phyloP scores from a whole-genome alignment of 92 coral and sea anemone species.

The Muricea muricata region DNA sequence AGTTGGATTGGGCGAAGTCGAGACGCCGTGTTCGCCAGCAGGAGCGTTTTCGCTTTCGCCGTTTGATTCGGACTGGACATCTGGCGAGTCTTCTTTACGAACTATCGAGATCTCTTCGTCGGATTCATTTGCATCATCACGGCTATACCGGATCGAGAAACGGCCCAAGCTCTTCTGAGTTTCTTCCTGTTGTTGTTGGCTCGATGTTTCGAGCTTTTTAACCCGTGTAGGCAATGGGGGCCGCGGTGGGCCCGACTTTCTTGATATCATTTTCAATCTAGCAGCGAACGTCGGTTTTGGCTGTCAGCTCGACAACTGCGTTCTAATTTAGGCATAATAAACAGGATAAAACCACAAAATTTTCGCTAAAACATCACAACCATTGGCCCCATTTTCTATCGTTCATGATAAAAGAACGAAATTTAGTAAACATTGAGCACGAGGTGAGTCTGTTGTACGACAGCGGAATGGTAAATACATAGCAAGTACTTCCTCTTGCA shows the following conservation, averaged over 20 bases:
- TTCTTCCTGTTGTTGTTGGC: conserved; percentile 54
- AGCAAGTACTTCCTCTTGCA: neutral
- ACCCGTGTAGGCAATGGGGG: conserved; percentile 84
- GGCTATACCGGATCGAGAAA: conserved; percentile 91
- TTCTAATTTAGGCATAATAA: conserved; percentile 14
- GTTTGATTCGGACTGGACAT: conserved; percentile 8
- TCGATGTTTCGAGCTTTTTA: conserved; percentile 40
- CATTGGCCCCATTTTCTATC: neutral
- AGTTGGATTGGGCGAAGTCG: conserved; percentile 3
- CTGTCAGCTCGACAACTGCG: neutral
- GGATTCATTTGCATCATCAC: conserved; percentile 70
- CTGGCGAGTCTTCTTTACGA: conserved; percentile 64
- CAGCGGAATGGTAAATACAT: neutral
- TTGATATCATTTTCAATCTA: conserved; percentile 14
- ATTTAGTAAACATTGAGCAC: neutral
- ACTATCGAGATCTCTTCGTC: conserved; percentile 96
- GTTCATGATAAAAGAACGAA: neutral
- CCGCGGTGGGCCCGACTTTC: conserved; percentile 83
- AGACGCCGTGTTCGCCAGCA: conserved; percentile 53
- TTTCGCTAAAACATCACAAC: neutral
- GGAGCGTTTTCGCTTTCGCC: conserved; percentile 31
- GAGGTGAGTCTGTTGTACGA: neutral
- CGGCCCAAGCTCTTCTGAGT: conserved; percentile 69
- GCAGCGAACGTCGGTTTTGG: neutral
- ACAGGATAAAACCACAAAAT: conserved; percentile 10